Conservation (phyloP, 2,888 invertebrate genomes). For the Sabatieria punctata region DNA sequence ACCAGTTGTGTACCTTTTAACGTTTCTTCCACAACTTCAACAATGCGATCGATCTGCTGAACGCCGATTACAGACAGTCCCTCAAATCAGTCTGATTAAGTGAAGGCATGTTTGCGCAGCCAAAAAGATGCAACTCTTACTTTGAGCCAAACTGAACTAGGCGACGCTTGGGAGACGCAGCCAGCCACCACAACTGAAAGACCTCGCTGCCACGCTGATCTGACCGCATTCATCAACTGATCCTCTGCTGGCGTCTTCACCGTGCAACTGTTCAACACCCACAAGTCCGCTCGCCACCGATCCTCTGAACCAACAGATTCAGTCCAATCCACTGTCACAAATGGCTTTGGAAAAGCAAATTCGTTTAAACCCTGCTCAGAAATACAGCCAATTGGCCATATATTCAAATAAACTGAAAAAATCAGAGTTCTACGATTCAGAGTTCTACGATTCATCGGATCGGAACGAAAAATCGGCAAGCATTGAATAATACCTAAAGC, state of each 20-base stretch:
- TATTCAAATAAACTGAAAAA: no score
- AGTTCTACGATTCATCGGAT: no score
- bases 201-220: conserved; percentile 50
- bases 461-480: no score
- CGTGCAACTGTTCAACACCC: conserved; percentile 92
- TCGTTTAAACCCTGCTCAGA: no score
- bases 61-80: conserved; percentile 89
- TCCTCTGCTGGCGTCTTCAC: conserved; percentile 95
- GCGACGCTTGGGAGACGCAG: conserved; percentile 78
- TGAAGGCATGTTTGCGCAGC: neutral
- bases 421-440: no score
- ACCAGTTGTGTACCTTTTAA: no score
- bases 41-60: conserved; percentile 89
- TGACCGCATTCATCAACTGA: conserved; percentile 66
- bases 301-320: no score
- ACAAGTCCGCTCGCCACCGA: conserved; percentile 69
- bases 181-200: conserved; percentile 87
- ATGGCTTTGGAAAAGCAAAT: no score
- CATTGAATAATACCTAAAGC: no score
- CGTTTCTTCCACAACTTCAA: conserved; percentile 93
- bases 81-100: conserved; percentile 25
- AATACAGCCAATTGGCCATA: no score
- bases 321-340: no score
- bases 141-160: conserved; percentile 32
- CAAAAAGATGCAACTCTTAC: conserved; percentile 14